phyloP scores from a whole-genome alignment of 2,113 vertebrate species.

The Nanger granti region DNA sequence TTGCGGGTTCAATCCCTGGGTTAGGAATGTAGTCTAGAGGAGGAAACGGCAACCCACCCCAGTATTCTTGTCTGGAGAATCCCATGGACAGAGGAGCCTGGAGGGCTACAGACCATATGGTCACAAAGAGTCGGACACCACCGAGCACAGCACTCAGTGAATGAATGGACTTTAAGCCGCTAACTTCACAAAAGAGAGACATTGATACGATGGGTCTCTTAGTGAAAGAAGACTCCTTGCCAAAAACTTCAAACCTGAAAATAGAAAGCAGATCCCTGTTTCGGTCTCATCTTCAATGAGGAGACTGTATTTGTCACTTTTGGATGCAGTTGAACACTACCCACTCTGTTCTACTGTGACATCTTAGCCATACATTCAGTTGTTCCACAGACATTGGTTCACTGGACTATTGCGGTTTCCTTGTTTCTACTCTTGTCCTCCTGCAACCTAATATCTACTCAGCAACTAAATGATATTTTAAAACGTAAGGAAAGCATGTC shows the following conservation, averaged over 20 bases:
- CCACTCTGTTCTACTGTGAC: neutral
- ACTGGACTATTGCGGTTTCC: neutral
- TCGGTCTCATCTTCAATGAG: neutral
- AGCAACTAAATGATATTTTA: neutral
- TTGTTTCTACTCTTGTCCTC: neutral
- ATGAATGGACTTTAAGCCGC: neutral
- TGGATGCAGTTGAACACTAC: neutral
- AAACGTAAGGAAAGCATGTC: neutral
- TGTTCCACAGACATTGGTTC: neutral
- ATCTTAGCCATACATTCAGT: neutral
- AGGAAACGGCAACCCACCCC: neutral
- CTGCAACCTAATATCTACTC: neutral
- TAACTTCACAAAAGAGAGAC: neutral
- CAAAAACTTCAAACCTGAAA: neutral
- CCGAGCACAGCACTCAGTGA: neutral
- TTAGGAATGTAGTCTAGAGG: neutral
- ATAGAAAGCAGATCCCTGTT: neutral
- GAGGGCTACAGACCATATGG: neutral
- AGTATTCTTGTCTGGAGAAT: neutral
- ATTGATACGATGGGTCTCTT: neutral
- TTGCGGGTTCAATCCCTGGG: neutral
- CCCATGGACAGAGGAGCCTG: neutral
- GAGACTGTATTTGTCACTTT: neutral
- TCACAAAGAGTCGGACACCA: neutral
- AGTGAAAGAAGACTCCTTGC: neutral